A percentile compares a stretch with the other conserved stretches of the same genome.
Evolutionary conservation across 92 coral and sea anemone species (phyloP).

Genomic region (Zoanthus sociatus): DNA sequence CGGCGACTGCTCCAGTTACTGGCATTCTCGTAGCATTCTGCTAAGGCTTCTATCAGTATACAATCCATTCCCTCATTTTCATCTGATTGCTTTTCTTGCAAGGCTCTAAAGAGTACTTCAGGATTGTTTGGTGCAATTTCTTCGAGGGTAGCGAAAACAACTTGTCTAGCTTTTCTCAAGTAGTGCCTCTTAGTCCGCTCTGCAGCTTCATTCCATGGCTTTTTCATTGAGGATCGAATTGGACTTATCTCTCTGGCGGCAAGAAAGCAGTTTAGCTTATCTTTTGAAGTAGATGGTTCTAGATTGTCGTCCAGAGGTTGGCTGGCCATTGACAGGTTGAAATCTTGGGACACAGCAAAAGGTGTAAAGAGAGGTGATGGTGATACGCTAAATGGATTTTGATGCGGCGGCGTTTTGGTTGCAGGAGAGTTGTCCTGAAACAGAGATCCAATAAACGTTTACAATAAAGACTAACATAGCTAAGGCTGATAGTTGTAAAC

Average conservation of each 20-base stretch:
- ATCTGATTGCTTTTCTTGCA: constrained; percentile 27
- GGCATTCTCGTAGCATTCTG: constrained; percentile 59
- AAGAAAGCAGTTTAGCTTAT: constrained; percentile 54
- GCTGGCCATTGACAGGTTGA: constrained; percentile 41
- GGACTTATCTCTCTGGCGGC: constrained; percentile 65
- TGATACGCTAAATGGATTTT: constrained; percentile 9
- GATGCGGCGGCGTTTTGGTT: constrained; percentile 33
- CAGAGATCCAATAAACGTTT: no score
- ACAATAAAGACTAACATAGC: no score
- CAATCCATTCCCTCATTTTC: constrained; percentile 37
- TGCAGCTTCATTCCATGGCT: constrained; percentile 57
- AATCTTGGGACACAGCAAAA: constrained; percentile 31
- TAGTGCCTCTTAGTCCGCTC: constrained; percentile 58
- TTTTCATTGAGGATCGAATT: constrained; percentile 39
- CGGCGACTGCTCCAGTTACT: constrained; percentile 54
- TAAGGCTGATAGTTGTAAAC: no score
- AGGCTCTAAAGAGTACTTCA: constrained; percentile 45
- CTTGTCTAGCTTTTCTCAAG: constrained; percentile 59
- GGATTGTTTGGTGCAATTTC: constrained; percentile 55
- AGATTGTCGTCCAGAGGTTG: constrained; percentile 28
- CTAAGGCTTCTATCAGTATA: constrained; percentile 46
- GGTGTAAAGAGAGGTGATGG: constrained; percentile 37
- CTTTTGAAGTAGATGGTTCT: constrained; percentile 36
- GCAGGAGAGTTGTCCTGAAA: constrained; percentile 35
- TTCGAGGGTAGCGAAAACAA: constrained; percentile 44